Conservation (phyloP, 1,140 invertebrate genomes). For the Calephelis nemesis region DNA sequence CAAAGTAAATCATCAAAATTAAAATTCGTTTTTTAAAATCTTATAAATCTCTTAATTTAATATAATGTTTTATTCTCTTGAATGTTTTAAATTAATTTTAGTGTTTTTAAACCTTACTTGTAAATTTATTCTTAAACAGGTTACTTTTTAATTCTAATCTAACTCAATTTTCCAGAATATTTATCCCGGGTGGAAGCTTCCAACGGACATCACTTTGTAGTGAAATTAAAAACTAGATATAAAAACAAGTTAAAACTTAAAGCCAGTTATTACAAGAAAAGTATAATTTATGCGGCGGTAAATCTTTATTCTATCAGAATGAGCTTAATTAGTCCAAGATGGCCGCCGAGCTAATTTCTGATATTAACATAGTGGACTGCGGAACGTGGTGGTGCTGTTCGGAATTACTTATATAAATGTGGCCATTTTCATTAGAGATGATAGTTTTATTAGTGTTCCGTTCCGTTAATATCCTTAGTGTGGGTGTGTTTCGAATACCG, state of each 20-base stretch:
- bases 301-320: conserved; percentile 24
- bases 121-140: no score
- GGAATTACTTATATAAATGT: background rate
- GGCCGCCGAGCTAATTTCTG: conserved; percentile 19
- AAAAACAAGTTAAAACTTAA: conserved; percentile 6
- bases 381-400: conserved; percentile 5
- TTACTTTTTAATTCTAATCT: no score
- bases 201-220: background rate
- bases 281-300: conserved; percentile 26
- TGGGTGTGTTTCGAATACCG: no score
- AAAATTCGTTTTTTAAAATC: no score
- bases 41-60: no score
- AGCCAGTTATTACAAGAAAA: conserved; percentile 24
- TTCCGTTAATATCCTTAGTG: no score
- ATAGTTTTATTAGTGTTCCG: background rate
- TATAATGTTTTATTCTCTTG: no score
- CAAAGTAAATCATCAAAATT: no score
- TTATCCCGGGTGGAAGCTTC: background rate
- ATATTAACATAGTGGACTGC: conserved; percentile 16
- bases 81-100: no score
- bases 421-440: background rate
- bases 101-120: no score
- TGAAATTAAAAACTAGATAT: background rate
- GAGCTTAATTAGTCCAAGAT: conserved; percentile 25
- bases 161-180: no score